A percentile compares a stretch with the other conserved stretches of the same genome.
These are phyloP conservation scores for Notospermus geniculatus DNA, from an alignment of 1,140 invertebrate species.

Conservation along the genomic window DNA sequence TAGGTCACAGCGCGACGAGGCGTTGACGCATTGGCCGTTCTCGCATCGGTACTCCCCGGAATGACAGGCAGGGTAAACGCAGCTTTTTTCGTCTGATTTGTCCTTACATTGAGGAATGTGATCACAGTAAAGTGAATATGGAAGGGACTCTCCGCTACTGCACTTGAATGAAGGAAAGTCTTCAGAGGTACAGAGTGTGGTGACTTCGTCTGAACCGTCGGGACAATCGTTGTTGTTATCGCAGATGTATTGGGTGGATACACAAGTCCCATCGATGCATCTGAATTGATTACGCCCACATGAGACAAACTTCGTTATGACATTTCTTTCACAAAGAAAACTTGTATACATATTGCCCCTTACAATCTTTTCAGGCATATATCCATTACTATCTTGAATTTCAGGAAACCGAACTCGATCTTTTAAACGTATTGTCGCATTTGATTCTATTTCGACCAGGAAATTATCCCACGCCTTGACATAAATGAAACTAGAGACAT, in stretches of 20 bases:
- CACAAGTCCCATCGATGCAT: not conserved
- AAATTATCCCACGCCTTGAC: too few species aligned
- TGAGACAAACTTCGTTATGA: too few species aligned
- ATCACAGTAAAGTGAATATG: slow-evolving; percentile 1
- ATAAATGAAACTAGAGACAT: too few species aligned
- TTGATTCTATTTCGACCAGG: too few species aligned
- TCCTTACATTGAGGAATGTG: not conserved
- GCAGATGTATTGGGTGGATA: not conserved
- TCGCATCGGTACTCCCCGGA: not conserved
- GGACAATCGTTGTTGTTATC: not conserved
- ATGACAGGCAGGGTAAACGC: not conserved
- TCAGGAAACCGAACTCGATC: too few species aligned
- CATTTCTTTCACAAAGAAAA: too few species aligned
- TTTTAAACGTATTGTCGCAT: too few species aligned
- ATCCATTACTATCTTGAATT: too few species aligned
- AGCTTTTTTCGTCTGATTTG: not conserved
- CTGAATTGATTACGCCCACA: not conserved
- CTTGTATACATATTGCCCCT: too few species aligned
- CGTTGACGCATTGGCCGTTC: slow-evolving; percentile 2
- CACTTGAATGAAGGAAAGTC: not conserved
- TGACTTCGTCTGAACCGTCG: slow-evolving; percentile 3
- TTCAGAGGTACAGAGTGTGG: not conserved
- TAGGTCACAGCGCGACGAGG: not conserved
- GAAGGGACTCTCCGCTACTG: not conserved
- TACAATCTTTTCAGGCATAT: too few species aligned